phyloP scores from a whole-genome alignment of 2,888 invertebrate species.

The Phrixothrix hirtus region DNA sequence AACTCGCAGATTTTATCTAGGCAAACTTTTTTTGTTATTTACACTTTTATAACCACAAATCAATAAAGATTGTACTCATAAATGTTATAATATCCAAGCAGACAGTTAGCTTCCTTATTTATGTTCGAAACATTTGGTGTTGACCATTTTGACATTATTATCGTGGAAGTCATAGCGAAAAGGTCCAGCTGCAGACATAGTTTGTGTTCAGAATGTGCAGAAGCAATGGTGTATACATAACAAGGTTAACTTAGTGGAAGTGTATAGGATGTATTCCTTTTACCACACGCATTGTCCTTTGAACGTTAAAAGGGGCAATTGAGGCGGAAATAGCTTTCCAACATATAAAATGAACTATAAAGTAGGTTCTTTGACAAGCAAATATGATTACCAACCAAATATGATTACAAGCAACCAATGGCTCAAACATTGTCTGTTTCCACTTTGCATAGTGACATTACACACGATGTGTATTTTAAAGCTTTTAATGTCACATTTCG shows the following conservation, averaged over 20 bases:
- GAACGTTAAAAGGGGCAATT: constrained; percentile 51
- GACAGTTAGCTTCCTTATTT: no score
- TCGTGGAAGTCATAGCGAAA: constrained; percentile 14
- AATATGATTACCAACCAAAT: constrained; percentile 53
- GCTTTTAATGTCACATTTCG: constrained; percentile 17
- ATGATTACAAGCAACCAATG: constrained; percentile 52
- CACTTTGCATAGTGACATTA: constrained; percentile 35
- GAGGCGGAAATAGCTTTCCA: constrained; percentile 51
- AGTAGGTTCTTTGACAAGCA: constrained; percentile 50
- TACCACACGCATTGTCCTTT: constrained; percentile 54
- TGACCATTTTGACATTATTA: constrained; percentile 5
- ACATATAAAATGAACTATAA: constrained; percentile 52
- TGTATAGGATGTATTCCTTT: constrained; percentile 54
- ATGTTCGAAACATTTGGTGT: neutral
- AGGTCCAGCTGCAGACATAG: constrained; percentile 16
- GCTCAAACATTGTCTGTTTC: constrained; percentile 49
- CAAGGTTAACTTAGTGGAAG: constrained; percentile 50
- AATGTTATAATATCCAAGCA: no score
- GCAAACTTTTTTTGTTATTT: neutral
- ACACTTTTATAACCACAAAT: no score
- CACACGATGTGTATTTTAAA: constrained; percentile 28
- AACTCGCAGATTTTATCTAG: no score
- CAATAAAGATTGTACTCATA: no score
- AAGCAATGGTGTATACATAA: constrained; percentile 51
- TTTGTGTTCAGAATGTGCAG: constrained; percentile 37